Base-by-base conservation (phyloP, 2,797 vertebrate species). In the Chloroceryle amazona region DNA sequence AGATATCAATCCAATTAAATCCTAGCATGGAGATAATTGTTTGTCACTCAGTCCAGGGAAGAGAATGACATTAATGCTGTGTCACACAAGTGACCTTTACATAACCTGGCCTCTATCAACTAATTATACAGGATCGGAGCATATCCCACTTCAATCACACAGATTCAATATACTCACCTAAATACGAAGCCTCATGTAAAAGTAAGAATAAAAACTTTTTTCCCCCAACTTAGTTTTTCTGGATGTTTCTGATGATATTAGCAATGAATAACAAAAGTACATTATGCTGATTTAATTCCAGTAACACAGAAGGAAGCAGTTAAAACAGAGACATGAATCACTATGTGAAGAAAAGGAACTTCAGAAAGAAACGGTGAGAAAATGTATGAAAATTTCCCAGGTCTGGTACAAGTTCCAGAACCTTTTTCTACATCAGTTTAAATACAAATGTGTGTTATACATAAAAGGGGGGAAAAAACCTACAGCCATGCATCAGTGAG, bases 1-100 rank as follows among this genome's bases (percentile, higher is more conserved):
- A 88, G 81, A 54, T 90, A 93, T 94, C 81, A 73, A 71, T 93
- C 85, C 70, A 97, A 91, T 98, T 97, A 96, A 65, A 58, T 76
- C 67, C 61, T 75, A 91, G 49, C 62, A 96, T 95, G 91, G 92
- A 90, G 87, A 89, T 97, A 97, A 97, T 94, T 97, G 84, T 95
- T 94, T 96, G 86, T 93, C 89, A 94, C 86, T 93, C 81, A 82
- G 51, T 70, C 57, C 47, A 83, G 81, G 73, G 71, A 91, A 95
- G 58, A 89, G 84, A 95, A 86, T 96, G 82, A 87, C 85, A 73
- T 66, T 97, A 81, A 92, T 87, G 89, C 41, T 65, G 6, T 81
- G 62, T 94, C 97, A 62, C 74, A 86, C 57, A 82, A 37, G 26
- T 96, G 92, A 96, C 82, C 91, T 95, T 95, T 89, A 62, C 0